Conservation (phyloP, 2,113 vertebrate species). For the Cricetomys ansorgei region DNA sequence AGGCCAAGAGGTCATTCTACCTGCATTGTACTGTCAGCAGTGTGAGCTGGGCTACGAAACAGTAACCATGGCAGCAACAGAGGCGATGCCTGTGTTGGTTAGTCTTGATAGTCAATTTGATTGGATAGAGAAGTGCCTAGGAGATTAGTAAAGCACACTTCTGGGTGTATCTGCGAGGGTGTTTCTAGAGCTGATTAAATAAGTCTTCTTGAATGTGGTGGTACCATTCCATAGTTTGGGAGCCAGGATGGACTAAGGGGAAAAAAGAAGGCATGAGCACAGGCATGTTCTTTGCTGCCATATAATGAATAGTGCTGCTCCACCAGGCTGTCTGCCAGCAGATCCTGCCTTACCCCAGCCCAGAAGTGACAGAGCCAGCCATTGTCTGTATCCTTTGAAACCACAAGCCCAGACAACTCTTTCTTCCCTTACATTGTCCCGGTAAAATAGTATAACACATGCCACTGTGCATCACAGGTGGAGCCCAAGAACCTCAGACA, state of each 20-base stretch:
- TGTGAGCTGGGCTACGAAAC: background rate
- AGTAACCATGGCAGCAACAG: background rate
- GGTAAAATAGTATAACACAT: background rate
- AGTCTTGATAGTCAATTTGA: background rate
- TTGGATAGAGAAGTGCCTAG: background rate
- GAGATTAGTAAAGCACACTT: background rate
- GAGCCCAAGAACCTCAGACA: background rate
- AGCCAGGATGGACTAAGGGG: background rate
- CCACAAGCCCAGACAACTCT: background rate
- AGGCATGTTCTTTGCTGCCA: background rate
- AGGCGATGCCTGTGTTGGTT: background rate
- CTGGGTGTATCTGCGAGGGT: background rate
- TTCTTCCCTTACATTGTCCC: background rate
- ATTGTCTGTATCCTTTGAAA: background rate
- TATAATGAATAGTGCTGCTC: background rate
- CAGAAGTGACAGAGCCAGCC: background rate
- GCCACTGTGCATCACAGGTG: background rate
- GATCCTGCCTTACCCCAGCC: background rate
- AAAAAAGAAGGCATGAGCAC: background rate
- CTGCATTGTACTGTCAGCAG: background rate
- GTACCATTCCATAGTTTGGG: background rate
- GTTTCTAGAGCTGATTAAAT: background rate
- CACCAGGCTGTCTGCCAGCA: background rate
- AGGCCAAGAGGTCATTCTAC: background rate
- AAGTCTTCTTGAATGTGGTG: background rate